These are phyloP conservation scores for Diuraphis noxia DNA, from an alignment of 1,140 invertebrate genomes.

Conservation along the genomic window DNA sequence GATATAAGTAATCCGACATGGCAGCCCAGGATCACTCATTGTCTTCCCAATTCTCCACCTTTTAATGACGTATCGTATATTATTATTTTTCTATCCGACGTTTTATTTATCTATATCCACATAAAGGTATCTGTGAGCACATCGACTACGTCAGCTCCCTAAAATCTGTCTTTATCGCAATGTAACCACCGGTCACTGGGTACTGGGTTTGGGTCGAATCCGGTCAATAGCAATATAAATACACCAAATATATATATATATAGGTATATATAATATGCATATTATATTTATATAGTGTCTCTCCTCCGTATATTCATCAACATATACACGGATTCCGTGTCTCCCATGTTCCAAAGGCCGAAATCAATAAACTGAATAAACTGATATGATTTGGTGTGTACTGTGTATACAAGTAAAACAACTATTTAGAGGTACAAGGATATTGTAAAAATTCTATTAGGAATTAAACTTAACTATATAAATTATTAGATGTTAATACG, in stretches of 20 bases:
- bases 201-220: neutral
- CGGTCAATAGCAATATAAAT: neutral
- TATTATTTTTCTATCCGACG: neutral
- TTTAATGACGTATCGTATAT: slow-evolving; percentile 33
- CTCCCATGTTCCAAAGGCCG: neutral
- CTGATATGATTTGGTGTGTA: neutral
- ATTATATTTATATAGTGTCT: neutral
- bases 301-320: neutral
- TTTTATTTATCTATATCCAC: slow-evolving; percentile 12
- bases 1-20: slow-evolving; percentile 49
- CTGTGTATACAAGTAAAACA: no score
- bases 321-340: neutral
- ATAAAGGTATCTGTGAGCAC: neutral
- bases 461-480: neutral
- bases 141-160: neutral
- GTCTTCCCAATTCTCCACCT: neutral
- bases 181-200: neutral
- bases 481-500: neutral
- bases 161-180: neutral
- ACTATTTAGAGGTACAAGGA: neutral
- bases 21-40: slow-evolving; percentile 26
- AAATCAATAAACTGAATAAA: neutral
- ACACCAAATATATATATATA: neutral
- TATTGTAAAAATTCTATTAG: neutral
- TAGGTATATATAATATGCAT: neutral